These are phyloP conservation scores for Parauchenoglanis ngamensis DNA, from an alignment of 2,797 vertebrate genomes.

Conservation along the genomic window DNA sequence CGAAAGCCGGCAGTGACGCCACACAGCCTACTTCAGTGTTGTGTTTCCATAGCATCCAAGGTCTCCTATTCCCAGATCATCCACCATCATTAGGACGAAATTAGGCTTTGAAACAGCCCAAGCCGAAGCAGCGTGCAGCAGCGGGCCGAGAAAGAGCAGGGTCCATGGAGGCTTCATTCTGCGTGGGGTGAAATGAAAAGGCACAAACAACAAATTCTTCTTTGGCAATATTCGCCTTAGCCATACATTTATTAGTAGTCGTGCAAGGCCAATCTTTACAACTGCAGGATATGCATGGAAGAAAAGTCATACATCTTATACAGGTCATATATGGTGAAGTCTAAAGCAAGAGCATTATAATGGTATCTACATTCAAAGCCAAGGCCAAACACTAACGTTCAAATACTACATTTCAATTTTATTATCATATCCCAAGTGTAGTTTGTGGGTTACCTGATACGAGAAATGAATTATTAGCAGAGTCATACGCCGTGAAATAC, in stretches of 20 bases:
- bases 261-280: background rate
- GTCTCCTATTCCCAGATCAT: slow-evolving; percentile 92
- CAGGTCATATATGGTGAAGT: background rate
- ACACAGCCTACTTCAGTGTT: slow-evolving; percentile 80
- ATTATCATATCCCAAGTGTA: background rate
- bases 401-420: background rate
- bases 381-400: background rate
- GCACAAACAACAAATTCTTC: background rate
- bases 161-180: slow-evolving; percentile 65
- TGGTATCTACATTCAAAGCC: background rate
- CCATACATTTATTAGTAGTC: background rate
- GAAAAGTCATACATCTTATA: background rate
- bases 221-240: background rate
- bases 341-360: background rate
- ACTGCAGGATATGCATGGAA: background rate
- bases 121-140: slow-evolving; percentile 45
- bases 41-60: slow-evolving; percentile 89
- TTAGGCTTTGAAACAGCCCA: slow-evolving; percentile 69
- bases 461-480: background rate
- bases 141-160: slow-evolving; percentile 54
- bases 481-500: background rate
- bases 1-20: slow-evolving; percentile 29
- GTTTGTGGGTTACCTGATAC: background rate
- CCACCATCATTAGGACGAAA: slow-evolving; percentile 86
- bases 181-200: slow-evolving; percentile 39